Evolutionary conservation across 2,888 invertebrate species (phyloP).

Genomic region (Hipparchia semele): DNA sequence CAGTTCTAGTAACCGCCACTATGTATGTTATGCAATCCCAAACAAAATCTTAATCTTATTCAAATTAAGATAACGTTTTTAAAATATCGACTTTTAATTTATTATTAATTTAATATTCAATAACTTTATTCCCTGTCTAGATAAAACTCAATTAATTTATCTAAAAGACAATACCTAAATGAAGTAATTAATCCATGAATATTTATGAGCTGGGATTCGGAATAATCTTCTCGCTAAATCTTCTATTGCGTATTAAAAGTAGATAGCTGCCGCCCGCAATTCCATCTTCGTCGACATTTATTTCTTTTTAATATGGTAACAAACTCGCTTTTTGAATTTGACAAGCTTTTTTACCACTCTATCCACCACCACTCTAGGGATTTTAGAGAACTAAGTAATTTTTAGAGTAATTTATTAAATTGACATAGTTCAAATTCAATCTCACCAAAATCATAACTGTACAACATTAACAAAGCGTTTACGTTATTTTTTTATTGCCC

Average conservation of each 20-base stretch:
- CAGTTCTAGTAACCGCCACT: background rate
- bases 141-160: constrained; percentile 64
- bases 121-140: constrained; percentile 60
- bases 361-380: too few species aligned
- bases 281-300: background rate
- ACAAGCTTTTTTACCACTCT: too few species aligned
- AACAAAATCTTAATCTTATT: background rate
- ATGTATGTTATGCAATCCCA: background rate
- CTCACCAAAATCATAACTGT: too few species aligned
- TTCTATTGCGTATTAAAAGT: constrained; percentile 68
- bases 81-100: constrained; percentile 18
- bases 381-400: too few species aligned
- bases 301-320: background rate
- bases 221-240: constrained; percentile 62
- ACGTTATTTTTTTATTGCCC: too few species aligned
- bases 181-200: constrained; percentile 76
- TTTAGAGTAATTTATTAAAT: too few species aligned
- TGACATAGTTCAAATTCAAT: too few species aligned
- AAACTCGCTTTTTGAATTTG: background rate
- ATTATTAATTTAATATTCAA: constrained; percentile 50
- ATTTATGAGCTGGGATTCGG: constrained; percentile 72
- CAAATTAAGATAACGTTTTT: background rate
- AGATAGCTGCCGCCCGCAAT: background rate
- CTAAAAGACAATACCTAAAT: constrained; percentile 63
- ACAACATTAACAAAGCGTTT: too few species aligned